Evolutionary conservation across 2,113 vertebrate genomes (phyloP).

Genomic region (Zosterops lateralis): DNA sequence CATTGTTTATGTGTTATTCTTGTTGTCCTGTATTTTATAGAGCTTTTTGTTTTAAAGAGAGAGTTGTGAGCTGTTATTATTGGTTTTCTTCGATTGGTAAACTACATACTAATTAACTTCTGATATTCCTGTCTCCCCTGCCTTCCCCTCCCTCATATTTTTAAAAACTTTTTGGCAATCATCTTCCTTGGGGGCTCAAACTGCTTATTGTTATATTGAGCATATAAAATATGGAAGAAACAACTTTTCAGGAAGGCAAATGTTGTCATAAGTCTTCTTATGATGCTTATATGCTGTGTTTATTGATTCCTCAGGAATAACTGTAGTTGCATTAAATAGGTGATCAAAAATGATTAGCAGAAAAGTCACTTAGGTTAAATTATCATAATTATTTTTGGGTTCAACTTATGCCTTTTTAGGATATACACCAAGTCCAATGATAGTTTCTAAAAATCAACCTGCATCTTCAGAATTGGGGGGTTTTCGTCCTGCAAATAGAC

Average conservation of each 20-base stretch:
- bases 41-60: not conserved
- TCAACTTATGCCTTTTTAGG: accelerated
- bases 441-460: not conserved
- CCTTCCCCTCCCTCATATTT: accelerated
- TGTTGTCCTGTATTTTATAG: accelerated
- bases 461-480: not conserved
- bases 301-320: not conserved
- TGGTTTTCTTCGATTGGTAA: not conserved
- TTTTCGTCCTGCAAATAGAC: not conserved
- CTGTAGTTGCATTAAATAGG: not conserved
- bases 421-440: accelerated
- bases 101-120: not conserved
- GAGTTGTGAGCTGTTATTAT: accelerated
- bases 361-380: not conserved
- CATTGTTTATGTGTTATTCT: accelerated
- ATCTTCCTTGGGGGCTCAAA: not conserved
- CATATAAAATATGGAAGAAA: not conserved
- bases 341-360: not conserved
- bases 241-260: accelerated
- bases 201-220: not conserved
- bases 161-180: not conserved
- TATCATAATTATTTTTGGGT: accelerated
- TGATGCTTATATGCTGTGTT: not conserved
- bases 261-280: accelerated
- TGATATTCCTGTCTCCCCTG: not conserved